Conservation (phyloP, 2,888 invertebrate species). For the Spodoptera exigua region DNA sequence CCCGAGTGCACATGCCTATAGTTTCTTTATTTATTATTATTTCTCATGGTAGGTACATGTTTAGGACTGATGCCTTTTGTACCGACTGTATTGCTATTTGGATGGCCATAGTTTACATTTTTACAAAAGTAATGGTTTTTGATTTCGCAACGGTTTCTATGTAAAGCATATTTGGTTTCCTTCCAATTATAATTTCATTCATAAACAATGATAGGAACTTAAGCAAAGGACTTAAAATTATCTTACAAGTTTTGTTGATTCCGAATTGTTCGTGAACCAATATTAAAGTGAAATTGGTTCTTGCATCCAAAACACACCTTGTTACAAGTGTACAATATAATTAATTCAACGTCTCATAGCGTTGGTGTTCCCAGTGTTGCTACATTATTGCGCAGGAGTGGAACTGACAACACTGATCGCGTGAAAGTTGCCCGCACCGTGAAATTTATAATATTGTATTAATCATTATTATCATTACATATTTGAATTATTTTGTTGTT, state of each 20-base stretch:
- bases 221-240: no score
- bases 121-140: no score
- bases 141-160: no score
- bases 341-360: slow-evolving; percentile 52
- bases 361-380: slow-evolving; percentile 48
- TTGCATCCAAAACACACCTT: slow-evolving; percentile 19
- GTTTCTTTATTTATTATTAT: slow-evolving; percentile 38
- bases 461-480: slow-evolving; percentile 42
- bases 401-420: slow-evolving; percentile 43
- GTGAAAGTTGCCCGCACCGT: slow-evolving; percentile 53
- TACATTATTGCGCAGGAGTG: slow-evolving; percentile 55
- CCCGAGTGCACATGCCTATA: slow-evolving; percentile 37
- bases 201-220: no score
- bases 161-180: no score
- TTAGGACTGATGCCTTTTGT: slow-evolving; percentile 5
- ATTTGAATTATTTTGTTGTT: slow-evolving; percentile 53
- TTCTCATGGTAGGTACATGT: slow-evolving; percentile 15
- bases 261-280: no score
- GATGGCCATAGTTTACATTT: no score
- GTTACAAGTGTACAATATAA: slow-evolving; percentile 42
- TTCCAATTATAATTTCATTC: no score
- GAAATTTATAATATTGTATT: slow-evolving; percentile 54
- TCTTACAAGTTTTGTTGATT: no score
- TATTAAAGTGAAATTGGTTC: slow-evolving; percentile 16
- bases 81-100: slow-evolving; percentile 1